phyloP scores from a whole-genome alignment of 2,888 invertebrate species.

The Drosophila macrothrix region DNA sequence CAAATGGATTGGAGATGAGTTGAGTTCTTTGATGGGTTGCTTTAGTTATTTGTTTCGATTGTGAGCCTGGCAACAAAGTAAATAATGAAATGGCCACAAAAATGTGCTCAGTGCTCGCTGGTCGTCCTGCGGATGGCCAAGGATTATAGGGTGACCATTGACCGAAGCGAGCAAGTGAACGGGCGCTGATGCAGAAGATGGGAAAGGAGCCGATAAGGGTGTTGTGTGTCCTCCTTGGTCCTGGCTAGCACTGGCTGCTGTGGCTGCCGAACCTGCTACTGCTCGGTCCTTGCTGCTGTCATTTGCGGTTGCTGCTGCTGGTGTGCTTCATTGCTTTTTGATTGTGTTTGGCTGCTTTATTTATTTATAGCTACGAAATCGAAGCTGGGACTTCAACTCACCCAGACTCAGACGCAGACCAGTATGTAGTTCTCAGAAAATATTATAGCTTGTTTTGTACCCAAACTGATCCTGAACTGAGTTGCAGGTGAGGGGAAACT shows the following conservation, averaged over 20 bases:
- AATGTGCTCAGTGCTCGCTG: constrained; percentile 10
- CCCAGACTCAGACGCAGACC: constrained; percentile 3
- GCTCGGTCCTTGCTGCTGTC: constrained; percentile 40
- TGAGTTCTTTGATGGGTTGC: constrained; percentile 32
- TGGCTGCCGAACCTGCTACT: constrained; percentile 32
- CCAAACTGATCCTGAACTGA: constrained; percentile 8
- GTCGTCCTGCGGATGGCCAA: constrained; percentile 15
- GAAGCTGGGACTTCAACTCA: constrained; percentile 24
- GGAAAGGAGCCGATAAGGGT: constrained; percentile 27
- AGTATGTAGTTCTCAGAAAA: constrained; percentile 60
- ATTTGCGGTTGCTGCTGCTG: constrained; percentile 67
- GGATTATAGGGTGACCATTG: constrained; percentile 44
- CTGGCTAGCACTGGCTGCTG: constrained; percentile 4
- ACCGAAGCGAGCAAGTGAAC: constrained; percentile 10
- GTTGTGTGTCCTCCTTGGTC: constrained; percentile 6
- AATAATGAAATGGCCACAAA: constrained; percentile 34
- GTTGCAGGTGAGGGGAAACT: not conserved
- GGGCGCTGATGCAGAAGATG: constrained; percentile 13
- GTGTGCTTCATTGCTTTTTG: constrained; percentile 75
- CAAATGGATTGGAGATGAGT: constrained; percentile 27
- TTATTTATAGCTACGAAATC: constrained; percentile 68
- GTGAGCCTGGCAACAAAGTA: constrained; percentile 36
- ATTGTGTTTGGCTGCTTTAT: constrained; percentile 76
- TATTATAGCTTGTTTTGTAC: constrained; percentile 63
- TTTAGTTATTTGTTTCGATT: constrained; percentile 56